These are phyloP conservation scores for Zosterops pallidus DNA, from an alignment of 2,113 vertebrate genomes.

Conservation along the genomic window DNA sequence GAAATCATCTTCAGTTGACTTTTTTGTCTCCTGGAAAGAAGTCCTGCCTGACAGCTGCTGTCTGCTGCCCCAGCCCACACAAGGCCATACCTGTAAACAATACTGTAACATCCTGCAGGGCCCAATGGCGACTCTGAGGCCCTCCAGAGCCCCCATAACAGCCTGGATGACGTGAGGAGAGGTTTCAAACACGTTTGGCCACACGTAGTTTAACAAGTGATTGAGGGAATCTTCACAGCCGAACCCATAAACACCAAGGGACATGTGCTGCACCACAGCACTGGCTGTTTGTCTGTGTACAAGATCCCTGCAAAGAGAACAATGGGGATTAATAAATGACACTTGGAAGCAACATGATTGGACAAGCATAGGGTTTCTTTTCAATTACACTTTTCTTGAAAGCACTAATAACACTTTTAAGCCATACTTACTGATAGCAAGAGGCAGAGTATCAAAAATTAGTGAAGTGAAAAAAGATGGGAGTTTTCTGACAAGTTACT, in stretches of 20 bases:
- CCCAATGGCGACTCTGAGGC: slow-evolving; percentile 92
- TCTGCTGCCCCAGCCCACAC: background rate
- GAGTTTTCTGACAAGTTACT: background rate
- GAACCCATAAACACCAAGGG: slow-evolving; percentile 95
- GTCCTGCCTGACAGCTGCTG: background rate
- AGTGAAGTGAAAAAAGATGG: background rate
- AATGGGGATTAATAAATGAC: background rate
- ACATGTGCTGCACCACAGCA: slow-evolving; percentile 98
- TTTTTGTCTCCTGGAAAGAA: background rate
- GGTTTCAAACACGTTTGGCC: slow-evolving; percentile 98
- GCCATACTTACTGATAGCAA: background rate
- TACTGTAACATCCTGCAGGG: slow-evolving; percentile 98
- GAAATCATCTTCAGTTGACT: background rate
- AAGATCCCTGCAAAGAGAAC: slow-evolving; percentile 82
- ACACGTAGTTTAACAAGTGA: slow-evolving; percentile 95
- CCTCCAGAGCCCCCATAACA: slow-evolving; percentile 97
- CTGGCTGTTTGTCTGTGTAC: slow-evolving; percentile 97
- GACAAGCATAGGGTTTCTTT: background rate
- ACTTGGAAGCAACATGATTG: background rate
- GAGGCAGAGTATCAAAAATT: background rate
- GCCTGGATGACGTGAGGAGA: slow-evolving; percentile 98
- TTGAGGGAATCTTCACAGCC: slow-evolving; percentile 98
- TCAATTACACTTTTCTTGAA: background rate
- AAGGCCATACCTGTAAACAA: slow-evolving; percentile 87
- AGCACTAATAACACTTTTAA: background rate